Evolutionary conservation across 2,888 invertebrate species (phyloP).

Genomic region (Trachelus stipa): DNA sequence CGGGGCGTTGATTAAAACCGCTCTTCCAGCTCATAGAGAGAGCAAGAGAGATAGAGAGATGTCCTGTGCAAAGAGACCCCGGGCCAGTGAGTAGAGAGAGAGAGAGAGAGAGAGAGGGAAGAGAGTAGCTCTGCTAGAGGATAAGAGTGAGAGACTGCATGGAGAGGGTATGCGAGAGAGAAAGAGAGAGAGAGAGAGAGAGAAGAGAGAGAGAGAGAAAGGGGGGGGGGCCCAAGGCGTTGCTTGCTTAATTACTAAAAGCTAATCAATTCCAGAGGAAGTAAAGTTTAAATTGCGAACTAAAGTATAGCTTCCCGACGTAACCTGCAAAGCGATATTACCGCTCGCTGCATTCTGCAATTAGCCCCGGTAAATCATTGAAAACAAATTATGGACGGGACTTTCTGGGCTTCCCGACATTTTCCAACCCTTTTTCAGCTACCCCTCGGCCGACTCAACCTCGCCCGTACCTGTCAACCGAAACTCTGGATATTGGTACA

Average conservation of each 20-base stretch:
- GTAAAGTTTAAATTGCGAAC: conserved; percentile 68
- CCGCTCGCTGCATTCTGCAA: conserved; percentile 64
- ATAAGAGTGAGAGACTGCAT: conserved; percentile 5
- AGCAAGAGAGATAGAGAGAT: conserved; percentile 27
- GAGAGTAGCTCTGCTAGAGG: conserved; percentile 29
- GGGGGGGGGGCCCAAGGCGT: conserved; percentile 55
- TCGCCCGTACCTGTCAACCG: conserved; percentile 23
- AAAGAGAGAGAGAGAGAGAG: conserved; percentile 24
- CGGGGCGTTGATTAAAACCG: conserved; percentile 64
- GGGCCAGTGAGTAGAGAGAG: conserved; percentile 35
- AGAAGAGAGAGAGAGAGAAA: conserved; percentile 25
- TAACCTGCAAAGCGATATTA: conserved; percentile 45
- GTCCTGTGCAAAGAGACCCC: no score
- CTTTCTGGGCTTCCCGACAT: conserved; percentile 5
- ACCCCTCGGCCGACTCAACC: conserved; percentile 14
- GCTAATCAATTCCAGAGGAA: conserved; percentile 67
- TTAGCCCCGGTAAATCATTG: conserved; percentile 67
- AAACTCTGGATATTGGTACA: conserved; percentile 4
- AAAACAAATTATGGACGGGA: conserved; percentile 63
- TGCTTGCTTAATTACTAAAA: conserved; percentile 67
- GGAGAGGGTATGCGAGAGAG: conserved; percentile 4
- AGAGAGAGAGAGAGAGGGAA: conserved; percentile 29
- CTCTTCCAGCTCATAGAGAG: conserved; percentile 46
- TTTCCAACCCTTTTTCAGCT: conserved; percentile 10
- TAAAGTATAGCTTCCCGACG: conserved; percentile 64